Base-by-base conservation (phyloP, 2,113 vertebrate genomes). In the Octodon degus region DNA sequence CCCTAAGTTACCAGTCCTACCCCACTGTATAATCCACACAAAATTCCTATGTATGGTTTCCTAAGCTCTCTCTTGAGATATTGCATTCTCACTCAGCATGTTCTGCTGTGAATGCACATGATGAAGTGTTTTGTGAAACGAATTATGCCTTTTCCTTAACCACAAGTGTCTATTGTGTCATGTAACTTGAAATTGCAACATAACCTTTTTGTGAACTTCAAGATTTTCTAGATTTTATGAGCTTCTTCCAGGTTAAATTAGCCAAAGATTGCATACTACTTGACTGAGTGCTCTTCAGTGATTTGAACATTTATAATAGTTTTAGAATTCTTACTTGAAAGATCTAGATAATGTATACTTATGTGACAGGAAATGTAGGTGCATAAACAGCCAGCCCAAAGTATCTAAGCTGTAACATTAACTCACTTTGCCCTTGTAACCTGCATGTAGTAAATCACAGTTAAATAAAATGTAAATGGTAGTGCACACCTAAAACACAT, bases 21-120 rank as follows among this genome's bases (percentile, higher is more conserved):
- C 27, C 27, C 1, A 30, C 7, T 3, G 2, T 27, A 3, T 13
- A 17, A 55, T 4, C 30, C 10, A 7, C 27, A 30, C 7, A 27
- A 72, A 74, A 25, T 27, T 40, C 40, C 30, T 40, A 20, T 76
- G 14, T 32, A 16, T 76, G 14, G 10, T 86, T 95, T 94, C 20
- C 32, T 87, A 80, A 86, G 81, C 27, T 50, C 50, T 11, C 50
- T 50, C 50, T 68, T 94, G 5, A 32, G 63, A n/a, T 88, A 65
- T 24, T 65, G 0, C 13, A 40, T 1, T 68, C 16, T 43, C 2
- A 37, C 40, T 14, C 22, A 58, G 22, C 27, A 30, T 65, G 32
- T 50, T 92, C n/a, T 50, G 37, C 19, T 53, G 16, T 19, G 25
- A 10, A 4, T 86, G 47, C 24, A 37, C 12, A 17, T 58, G 27